Conservation (phyloP, 1,140 invertebrate genomes). For the Armadillidium nasatum region DNA sequence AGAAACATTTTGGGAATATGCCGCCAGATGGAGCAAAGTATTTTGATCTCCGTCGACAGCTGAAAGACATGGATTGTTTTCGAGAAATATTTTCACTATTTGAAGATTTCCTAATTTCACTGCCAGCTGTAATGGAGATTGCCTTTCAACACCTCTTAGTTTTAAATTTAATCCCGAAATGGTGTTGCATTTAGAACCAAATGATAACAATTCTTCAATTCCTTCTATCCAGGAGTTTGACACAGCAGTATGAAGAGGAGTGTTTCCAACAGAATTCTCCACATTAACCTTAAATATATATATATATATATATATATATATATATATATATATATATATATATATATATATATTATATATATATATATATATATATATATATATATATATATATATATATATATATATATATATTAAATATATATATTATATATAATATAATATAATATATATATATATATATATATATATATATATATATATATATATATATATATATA, state of each 20-base stretch:
- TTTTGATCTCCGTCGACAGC: background rate
- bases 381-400: background rate
- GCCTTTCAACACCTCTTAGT: background rate
- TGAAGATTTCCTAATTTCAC: background rate
- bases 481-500: background rate
- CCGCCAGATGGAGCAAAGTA: background rate
- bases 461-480: constrained; percentile 13
- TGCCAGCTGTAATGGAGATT: background rate
- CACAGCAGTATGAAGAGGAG: background rate
- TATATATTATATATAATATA: constrained; percentile 1
- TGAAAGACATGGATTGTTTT: background rate
- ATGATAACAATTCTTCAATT: background rate
- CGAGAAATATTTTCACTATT: background rate
- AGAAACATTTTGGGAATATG: background rate
- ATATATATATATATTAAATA: background rate
- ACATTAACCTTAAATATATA: background rate
- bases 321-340: constrained; percentile 10
- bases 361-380: background rate
- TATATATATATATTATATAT: constrained; percentile 13
- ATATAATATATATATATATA: constrained; percentile 7
- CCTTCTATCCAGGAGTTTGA: background rate
- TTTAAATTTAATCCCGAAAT: background rate
- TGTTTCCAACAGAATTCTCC: background rate
- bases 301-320: constrained; percentile 13
- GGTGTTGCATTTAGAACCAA: background rate